Percentiles rank a stretch among this genome's conserved stretches.
phyloP scores from a whole-genome alignment of 2,113 vertebrate genomes.

The Lasiurus borealis region DNA sequence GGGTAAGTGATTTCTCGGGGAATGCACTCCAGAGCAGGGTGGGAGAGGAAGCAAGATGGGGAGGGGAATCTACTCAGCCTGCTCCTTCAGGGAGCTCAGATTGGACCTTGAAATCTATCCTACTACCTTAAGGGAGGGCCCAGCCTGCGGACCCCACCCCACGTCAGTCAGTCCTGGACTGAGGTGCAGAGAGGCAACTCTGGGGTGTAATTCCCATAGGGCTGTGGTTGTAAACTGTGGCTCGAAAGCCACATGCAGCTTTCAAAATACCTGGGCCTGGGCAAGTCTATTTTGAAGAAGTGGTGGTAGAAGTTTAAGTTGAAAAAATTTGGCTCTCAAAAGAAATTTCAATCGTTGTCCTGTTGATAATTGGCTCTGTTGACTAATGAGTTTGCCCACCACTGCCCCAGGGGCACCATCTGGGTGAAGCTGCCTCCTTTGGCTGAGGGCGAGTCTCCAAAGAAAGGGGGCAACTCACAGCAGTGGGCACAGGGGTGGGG shows the following conservation, averaged over 20 bases:
- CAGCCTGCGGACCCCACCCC: accelerated
- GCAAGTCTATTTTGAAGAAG: too few relatives aligned
- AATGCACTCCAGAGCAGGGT: neutral
- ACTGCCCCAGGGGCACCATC: too few relatives aligned
- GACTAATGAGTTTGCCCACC: too few relatives aligned
- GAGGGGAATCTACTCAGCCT: neutral
- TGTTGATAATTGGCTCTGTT: too few relatives aligned
- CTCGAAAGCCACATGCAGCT: too few relatives aligned
- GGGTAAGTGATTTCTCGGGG: neutral
- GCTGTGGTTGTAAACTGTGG: too few relatives aligned
- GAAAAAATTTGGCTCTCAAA: too few relatives aligned
- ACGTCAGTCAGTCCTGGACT: neutral
- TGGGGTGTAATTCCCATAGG: too few relatives aligned
- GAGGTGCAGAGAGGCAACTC: neutral
- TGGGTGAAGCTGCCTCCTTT: neutral
- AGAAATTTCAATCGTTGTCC: too few relatives aligned
- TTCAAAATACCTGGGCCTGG: too few relatives aligned
- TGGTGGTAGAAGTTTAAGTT: too few relatives aligned
- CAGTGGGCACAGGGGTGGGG: accelerated
- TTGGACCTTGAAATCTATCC: neutral
- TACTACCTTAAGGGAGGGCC: neutral
- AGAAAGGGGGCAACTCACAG: neutral
- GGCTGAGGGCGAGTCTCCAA: neutral
- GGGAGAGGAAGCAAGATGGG: neutral
- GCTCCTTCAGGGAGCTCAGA: neutral